Evolutionary conservation across 2,113 vertebrate species (phyloP), one percentile per base, ranked within the genome.

Genomic region (Polypterus bichir): DNA sequence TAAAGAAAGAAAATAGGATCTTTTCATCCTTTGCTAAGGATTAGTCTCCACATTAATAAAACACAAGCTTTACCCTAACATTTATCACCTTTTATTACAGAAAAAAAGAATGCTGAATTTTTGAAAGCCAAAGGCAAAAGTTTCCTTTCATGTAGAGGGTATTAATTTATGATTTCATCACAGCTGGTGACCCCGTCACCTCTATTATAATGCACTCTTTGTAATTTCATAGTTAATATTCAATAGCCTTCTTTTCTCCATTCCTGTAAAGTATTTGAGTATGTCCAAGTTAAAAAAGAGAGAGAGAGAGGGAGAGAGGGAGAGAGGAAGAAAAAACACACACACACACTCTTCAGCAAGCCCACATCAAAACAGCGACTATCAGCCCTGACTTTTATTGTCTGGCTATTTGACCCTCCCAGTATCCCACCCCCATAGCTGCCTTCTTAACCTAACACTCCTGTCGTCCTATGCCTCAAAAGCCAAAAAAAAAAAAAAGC

Each of bases 181-280:
- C 80, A 79, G 83, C 74, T 76, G 81, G 73, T 77, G 83, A 86
- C 82, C 83, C 72, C 69, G 62, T 83, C 77, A 83, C 83, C 82
- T 81, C 79, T 71, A 88, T 86, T 86, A 86, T 77, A 86, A 88
- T 88, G 79, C 81, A 76, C 78, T 73, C 80, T 84, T 86, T 86
- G 84, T 88, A 84, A 85, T 86, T 85, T 82, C 81, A 83, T 83
- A 80, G 79, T 86, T 88, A 88, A 86, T 86, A 85, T 86, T 88
- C 84, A 85, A 84, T 81, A 80, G 81, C 79, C 77, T 81, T 81
- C 82, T 85, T 82, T 85, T 81, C 81, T 77, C 69, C 64, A 75
- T 63, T 82, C 65, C 71, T 64, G 75, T 76, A 81, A 81, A 80
- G 81, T 76, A 80, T 70, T 75, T 77, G 73, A 65, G 72, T 76